Base-by-base conservation (phyloP, 1,140 invertebrate species). In the Drosophila santomea region DNA sequence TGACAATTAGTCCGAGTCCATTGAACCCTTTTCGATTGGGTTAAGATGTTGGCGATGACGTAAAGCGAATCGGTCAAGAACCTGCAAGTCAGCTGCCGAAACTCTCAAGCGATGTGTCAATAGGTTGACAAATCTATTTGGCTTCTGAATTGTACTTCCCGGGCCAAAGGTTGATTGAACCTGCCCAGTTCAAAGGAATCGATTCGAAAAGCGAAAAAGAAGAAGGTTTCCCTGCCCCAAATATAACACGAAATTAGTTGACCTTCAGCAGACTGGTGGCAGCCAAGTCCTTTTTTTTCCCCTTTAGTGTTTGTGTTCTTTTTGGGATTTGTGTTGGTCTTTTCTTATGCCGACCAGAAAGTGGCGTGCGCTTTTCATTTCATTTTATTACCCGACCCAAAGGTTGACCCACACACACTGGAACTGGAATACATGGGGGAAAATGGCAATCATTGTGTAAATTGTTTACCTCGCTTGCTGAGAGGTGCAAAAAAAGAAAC, bases 181-280 rank as follows among this genome's bases (percentile, higher is more conserved):
- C 86, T 38, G 41, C 41, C 45, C 64, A 57, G 78, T 77, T 78
- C 69, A 82, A 60, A 69, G 56, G 62, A 79, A 88, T 88, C 83
- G 83, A 88, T 86, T 59, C 43, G 39, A 61, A 45, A 28, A 48
- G 17, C 28, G 28, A 32, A 41, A 4, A 11, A 15, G 1, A 8
- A 41, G 50, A 35, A 41, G 50, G 67, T 36, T 38, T 63, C 58
- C 55, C 52, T 36, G 25, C 25, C 52, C 60, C 61, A 47, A 82
- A 56, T 88, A 76, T 85, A 85, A 84, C 32, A 80, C 82, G 74
- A 61, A 85, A 85, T 77, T 80, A 69, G 83, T 85, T 86, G 83
- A 86, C 83, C 83, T 86, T 86, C 83, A 86, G 60, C 51, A 43
- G 4, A 20, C 17, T 32, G 41, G 47, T 28, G 23, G 41, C n/a